Base-by-base conservation (phyloP, 2,113 vertebrate genomes). In the Pteronura brasiliensis region DNA sequence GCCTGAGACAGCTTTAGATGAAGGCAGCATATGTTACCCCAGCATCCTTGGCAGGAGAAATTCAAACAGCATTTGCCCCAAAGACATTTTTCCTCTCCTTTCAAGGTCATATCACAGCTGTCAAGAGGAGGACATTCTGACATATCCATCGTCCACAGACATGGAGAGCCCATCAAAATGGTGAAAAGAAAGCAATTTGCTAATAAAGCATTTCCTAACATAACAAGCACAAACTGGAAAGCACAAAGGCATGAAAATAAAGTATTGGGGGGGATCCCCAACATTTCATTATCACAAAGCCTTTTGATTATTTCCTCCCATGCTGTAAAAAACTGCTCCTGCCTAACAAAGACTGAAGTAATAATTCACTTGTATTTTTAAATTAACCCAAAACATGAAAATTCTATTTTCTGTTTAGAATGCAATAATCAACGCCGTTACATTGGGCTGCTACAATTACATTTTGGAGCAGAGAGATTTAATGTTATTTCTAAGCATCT, bases 41-140 rank as follows among this genome's bases (percentile, higher is more conserved):
- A 20, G 36, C 61, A 34, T 59, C 57, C 81, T 42, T 89, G 79
- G 96, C 71, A 96, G 67, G 27, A 86, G 39, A 34, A 47, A 49
- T 65, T 83, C 83, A 29, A 27, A 92, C 17, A 79, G 55, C 42
- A 6, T 82, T 59, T 55, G 77, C 27, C 61, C 96, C 34, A 39
- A 71, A 93, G 67, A 61, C 52, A 29, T 21, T 63, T 52, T 49
- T 63, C 49, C 63, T 79, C 88, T 76, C 55, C 76, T 55, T 93
- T 52, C 95, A 93, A 96, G 90, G 90, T 97, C 69, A 67, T 6
- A 21, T 21, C 67, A 21, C 23, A 90, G 81, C 85, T 93, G 42
- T 61, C 81, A 67, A 47, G 49, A 71, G 49, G 59, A 97, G 49
- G 57, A 67, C 61, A 57, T 63, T 74, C 84, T 67, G 47, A 93